A percentile compares a stretch with the other conserved stretches of the same genome.
Conservation (phyloP, 2,797 vertebrate genomes). For the Siniperca undulata region DNA sequence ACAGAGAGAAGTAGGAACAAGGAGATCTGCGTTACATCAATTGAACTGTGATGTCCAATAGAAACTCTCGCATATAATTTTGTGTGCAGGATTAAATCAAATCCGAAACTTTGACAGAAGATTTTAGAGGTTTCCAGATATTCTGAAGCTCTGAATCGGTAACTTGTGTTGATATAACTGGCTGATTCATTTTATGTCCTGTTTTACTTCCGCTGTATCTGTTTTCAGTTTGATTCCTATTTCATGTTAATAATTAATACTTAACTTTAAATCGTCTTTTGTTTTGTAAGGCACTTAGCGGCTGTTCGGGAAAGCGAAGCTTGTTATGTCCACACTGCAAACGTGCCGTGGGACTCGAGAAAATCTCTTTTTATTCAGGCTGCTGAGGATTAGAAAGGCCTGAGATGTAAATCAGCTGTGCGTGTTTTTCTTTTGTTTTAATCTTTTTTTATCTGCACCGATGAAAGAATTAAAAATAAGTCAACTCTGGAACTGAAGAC, state of each 20-base stretch:
- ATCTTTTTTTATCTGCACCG: not conserved
- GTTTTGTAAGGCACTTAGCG: not conserved
- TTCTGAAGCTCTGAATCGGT: not conserved
- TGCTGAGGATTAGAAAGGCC: constrained; percentile 29
- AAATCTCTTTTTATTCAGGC: constrained; percentile 24
- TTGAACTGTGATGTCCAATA: not conserved
- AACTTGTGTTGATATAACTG: no score
- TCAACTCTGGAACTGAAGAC: not conserved
- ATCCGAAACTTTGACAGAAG: not conserved
- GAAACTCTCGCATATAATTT: not conserved
- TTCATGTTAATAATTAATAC: not conserved
- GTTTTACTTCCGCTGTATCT: not conserved
- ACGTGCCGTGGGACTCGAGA: not conserved
- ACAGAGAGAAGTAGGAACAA: not conserved
- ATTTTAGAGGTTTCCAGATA: not conserved
- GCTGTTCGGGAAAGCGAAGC: constrained; percentile 11
- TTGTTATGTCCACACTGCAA: constrained; percentile 9
- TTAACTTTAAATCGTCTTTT: not conserved
- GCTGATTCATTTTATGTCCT: not conserved
- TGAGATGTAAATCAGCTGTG: constrained; percentile 38
- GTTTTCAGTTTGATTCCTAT: not conserved
- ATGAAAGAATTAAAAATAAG: constrained; percentile 17
- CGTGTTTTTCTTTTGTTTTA: not conserved
- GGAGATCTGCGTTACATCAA: not conserved
- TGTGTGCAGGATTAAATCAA: not conserved